Base-by-base conservation (phyloP, 2,113 vertebrate species). In the Turnix velox region DNA sequence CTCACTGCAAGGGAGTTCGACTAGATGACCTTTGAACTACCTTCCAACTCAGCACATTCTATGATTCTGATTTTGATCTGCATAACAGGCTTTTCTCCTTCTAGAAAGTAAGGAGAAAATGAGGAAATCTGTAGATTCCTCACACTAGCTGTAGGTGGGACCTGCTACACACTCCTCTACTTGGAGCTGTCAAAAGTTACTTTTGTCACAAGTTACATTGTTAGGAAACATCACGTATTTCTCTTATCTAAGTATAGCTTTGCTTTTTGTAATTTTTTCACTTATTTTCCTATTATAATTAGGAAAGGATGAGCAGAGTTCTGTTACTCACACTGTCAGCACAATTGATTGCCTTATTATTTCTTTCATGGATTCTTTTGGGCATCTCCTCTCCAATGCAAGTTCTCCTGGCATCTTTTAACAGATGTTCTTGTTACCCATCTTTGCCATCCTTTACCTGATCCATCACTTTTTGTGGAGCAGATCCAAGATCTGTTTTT, bases 1-100 rank as follows among this genome's bases (percentile, higher is more conserved):
- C n/a, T n/a, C n/a, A n/a, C n/a, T n/a, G n/a, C n/a, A n/a, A n/a
- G n/a, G n/a, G n/a, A n/a, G n/a, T n/a, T n/a, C n/a, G n/a, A n/a
- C n/a, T n/a, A n/a, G n/a, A n/a, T n/a, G n/a, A n/a, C n/a, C n/a
- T n/a, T n/a, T n/a, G n/a, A n/a, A n/a, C n/a, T n/a, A n/a, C n/a
- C n/a, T n/a, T n/a, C n/a, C n/a, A n/a, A n/a, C n/a, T n/a, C n/a
- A n/a, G n/a, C n/a, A n/a, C n/a, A n/a, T n/a, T n/a, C n/a, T n/a
- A n/a, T n/a, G n/a, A n/a, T n/a, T n/a, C n/a, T n/a, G n/a, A n/a
- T 73, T 89, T 59, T 73, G 14, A 52, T 5, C 9, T 20, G 3
- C 4, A 9, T 35, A 40, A 25, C 0, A 0, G 16, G 6, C 2
- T 80, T 84, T 80, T 68, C 16, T 51, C 55, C n/a, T 49, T 77